Evolutionary conservation across 2,113 vertebrate species (phyloP), one percentile per base, ranked within the genome.

Genomic region (Myotis brandtii): DNA sequence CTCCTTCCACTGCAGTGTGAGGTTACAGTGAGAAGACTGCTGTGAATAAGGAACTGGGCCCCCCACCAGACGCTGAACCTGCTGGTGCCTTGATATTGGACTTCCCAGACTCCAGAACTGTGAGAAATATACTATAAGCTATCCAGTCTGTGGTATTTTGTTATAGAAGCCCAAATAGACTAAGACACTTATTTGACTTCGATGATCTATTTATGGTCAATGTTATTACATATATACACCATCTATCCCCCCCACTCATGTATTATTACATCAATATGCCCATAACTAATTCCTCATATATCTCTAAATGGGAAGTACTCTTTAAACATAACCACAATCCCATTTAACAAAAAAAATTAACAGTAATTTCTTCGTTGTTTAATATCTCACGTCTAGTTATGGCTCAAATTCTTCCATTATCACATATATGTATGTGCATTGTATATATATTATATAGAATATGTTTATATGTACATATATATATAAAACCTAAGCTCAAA

Each of bases 301-400:
- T 79, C 93, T 94, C 62, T 93, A 91, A 86, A 23, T 67, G 50
- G 43, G 32, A 76, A 76, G 11, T 40, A 54, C 13, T 90, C 70
- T 62, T 91, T 62, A 93, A 83, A 69, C 2, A 48, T 54, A 86
- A 89, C 25, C 17, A 77, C 18, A 90, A 50, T 92, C 0, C 34
- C 40, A 87, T 30, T 96, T 95, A 93, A 77, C 52, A 93, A 91
- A 95, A 43, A 69, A 84, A 84, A 84, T 88, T 9, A 89, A 54
- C 16, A 59, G 40, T 76, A 67, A 86, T 83, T 86, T 77, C 34
- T 69, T 50, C 79, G 52, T 89, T 75, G 20, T 93, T 94, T 54
- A 62, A 34, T 77, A 54, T 94, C 4, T 94, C 23, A 86, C 6
- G 75, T 25, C 3, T 14, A 89, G n/a, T 56, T 73, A 93, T 91